Base-by-base conservation (phyloP, 2,797 vertebrate species). In the Uromys caudimaculatus region DNA sequence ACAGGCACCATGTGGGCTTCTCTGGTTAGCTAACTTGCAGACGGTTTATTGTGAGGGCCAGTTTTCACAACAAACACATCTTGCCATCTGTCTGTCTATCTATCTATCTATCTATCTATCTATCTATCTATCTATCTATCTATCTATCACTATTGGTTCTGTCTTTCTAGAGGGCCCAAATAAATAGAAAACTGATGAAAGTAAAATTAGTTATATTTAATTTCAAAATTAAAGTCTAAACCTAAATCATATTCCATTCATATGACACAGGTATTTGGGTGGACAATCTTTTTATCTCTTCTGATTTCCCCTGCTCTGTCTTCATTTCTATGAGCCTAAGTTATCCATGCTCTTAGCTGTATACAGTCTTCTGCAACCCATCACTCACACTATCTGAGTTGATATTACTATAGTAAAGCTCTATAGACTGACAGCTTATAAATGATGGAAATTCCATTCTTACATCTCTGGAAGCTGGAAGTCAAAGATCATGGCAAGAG, bases 121-220 rank as follows among this genome's bases (percentile, higher is more conserved):
- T 17, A 69, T n/a, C 64, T 8, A 60, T 60, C 23, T n/a, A 67
- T 67, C 64, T 35, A 29, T 16, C 64, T 67, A 1, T 67, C 5
- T n/a, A n/a, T 38, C n/a, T 38, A 83, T 62, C 24, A 21, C 11
- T 69, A 69, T 67, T 21, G 38, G 24, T 44, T 78, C 76, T 78
- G 16, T 32, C 76, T 52, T 52, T 78, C 32, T 78, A 35, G 76
- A 52, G 50, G 29, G 32, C 44, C 16, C 29, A 50, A 77, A 50
- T 77, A 94, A 52, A 83, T 38, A 91, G 32, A 83, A 93, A 95
- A 78, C 17, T 47, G 24, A n/a, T 62, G 1, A n/a, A 92, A 23
- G 4, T 24, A 47, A 35, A 2, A 21, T 44, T 6, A 58, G 21
- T 76, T 60, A 35, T 47, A 19, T 35, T 88, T 90, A 81, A 56